These are phyloP conservation scores for Chrysotoxum bicinctum DNA, from an alignment of 2,888 invertebrate genomes.

Conservation along the genomic window DNA sequence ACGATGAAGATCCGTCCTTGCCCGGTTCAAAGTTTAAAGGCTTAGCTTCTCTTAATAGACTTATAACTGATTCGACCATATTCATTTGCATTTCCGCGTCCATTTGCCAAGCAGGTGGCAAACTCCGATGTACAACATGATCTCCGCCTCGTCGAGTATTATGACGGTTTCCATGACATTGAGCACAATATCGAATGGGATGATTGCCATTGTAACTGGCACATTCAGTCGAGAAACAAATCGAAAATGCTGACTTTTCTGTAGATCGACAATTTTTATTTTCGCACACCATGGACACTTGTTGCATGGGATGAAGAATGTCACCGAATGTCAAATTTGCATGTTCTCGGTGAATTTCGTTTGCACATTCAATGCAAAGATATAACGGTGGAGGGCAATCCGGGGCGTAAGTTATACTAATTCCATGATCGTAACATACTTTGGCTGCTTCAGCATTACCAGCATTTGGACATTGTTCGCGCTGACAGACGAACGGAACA, in stretches of 20 bases:
- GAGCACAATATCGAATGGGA: slow-evolving; percentile 95
- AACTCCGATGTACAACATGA: slow-evolving; percentile 94
- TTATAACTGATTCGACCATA: slow-evolving; percentile 96
- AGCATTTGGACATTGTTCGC: slow-evolving; percentile 94
- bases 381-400: slow-evolving; percentile 97
- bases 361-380: slow-evolving; percentile 97
- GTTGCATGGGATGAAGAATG: slow-evolving; percentile 95
- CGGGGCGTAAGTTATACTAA: slow-evolving; percentile 92
- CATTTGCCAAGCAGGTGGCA: slow-evolving; percentile 94
- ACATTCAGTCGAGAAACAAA: slow-evolving; percentile 98
- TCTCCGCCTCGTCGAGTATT: slow-evolving; percentile 93
- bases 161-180: slow-evolving; percentile 94
- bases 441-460: slow-evolving; percentile 94
- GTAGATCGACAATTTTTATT: slow-evolving; percentile 97
- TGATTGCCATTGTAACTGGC: slow-evolving; percentile 97
- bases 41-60: slow-evolving; percentile 95
- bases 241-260: slow-evolving; percentile 95
- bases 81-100: slow-evolving; percentile 95
- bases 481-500: slow-evolving; percentile 92
- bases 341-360: slow-evolving; percentile 93
- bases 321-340: slow-evolving; percentile 93
- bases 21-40: slow-evolving; percentile 87
- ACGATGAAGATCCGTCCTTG: slow-evolving; percentile 81
- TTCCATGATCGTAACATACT: slow-evolving; percentile 96
- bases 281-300: slow-evolving; percentile 97